A percentile compares a stretch with the other conserved stretches of the same genome.
Evolutionary conservation across 2,888 invertebrate species (phyloP).

Genomic region (Dysmachus trigonus): DNA sequence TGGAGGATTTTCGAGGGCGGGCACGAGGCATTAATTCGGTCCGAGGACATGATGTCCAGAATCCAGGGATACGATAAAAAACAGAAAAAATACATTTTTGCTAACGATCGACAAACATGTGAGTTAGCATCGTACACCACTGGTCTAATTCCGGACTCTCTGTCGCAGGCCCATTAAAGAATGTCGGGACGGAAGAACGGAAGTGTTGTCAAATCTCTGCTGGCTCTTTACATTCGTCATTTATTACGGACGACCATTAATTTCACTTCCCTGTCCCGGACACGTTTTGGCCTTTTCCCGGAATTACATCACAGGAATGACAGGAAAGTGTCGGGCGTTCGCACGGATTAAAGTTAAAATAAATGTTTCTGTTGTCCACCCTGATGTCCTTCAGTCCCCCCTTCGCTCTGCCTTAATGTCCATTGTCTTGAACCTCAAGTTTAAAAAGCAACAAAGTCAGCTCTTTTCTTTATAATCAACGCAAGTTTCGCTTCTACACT

Average conservation of each 20-base stretch:
- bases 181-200: background rate
- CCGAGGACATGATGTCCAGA: background rate
- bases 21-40: background rate
- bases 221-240: background rate
- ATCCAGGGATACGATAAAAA: background rate
- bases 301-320: background rate
- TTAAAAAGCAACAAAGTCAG: background rate
- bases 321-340: background rate
- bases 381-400: background rate
- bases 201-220: background rate
- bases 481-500: too few relatives aligned
- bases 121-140: too few relatives aligned
- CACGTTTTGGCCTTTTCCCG: background rate
- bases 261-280: background rate
- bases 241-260: background rate
- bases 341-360: background rate
- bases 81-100: background rate
- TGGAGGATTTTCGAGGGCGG: too few relatives aligned
- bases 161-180: background rate
- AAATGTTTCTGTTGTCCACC: background rate
- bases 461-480: background rate
- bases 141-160: background rate
- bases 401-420: background rate
- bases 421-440: background rate
- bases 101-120: background rate